phyloP scores from a whole-genome alignment of 2,888 invertebrate genomes.

The Oxyteleia sp. region DNA sequence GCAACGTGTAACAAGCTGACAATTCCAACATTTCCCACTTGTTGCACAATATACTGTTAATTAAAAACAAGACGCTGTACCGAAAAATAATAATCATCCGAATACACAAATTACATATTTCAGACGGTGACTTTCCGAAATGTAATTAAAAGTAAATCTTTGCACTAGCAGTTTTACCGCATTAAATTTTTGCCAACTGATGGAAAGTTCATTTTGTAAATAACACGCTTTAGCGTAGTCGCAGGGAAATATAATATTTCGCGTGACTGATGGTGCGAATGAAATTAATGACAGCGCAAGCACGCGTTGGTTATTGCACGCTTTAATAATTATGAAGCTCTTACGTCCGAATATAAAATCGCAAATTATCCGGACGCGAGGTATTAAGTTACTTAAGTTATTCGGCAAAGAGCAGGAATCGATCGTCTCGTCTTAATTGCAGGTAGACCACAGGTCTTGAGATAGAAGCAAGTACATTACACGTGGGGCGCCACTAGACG shows the following conservation, averaged over 20 bases:
- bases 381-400: conserved; percentile 54
- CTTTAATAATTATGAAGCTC: conserved; percentile 15
- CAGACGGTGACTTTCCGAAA: too few relatives aligned
- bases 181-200: too few relatives aligned
- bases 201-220: too few relatives aligned
- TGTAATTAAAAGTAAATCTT: too few relatives aligned
- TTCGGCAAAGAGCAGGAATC: conserved; percentile 59
- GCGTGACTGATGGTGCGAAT: neutral
- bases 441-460: conserved; percentile 66
- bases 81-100: too few relatives aligned
- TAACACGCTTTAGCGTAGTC: too few relatives aligned
- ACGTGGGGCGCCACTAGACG: conserved; percentile 34
- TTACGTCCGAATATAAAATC: conserved; percentile 5
- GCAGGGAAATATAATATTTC: neutral
- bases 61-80: too few relatives aligned
- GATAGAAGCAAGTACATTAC: conserved; percentile 49
- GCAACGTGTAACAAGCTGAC: too few relatives aligned
- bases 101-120: too few relatives aligned
- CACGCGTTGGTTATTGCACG: neutral
- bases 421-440: conserved; percentile 66
- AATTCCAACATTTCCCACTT: too few relatives aligned
- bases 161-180: too few relatives aligned
- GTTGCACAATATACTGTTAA: too few relatives aligned
- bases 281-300: neutral
- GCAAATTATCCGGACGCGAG: conserved; percentile 44